Evolutionary conservation across 2,888 invertebrate species (phyloP).

Genomic region (Amitus sp.): DNA sequence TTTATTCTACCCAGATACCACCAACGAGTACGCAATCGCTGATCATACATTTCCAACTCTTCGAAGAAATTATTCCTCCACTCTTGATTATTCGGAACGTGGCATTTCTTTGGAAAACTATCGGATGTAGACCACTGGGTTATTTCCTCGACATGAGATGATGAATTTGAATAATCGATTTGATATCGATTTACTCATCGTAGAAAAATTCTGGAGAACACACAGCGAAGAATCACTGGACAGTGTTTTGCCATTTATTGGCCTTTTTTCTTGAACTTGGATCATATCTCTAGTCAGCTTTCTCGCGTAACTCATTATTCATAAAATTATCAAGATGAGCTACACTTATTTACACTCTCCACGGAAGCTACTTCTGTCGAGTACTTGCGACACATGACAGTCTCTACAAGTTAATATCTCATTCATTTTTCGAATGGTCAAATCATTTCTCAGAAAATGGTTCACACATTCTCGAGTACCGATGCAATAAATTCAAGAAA

Average conservation of each 20-base stretch:
- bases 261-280: background rate
- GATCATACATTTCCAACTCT: background rate
- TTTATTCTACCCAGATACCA: background rate
- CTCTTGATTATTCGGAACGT: background rate
- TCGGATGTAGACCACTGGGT: background rate
- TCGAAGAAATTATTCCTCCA: background rate
- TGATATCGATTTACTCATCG: too few relatives aligned
- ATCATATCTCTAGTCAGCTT: conserved; percentile 6
- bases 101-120: background rate
- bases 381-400: background rate
- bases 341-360: conserved; percentile 8
- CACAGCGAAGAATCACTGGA: conserved; percentile 1
- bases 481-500: too few relatives aligned
- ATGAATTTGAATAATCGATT: too few relatives aligned
- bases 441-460: too few relatives aligned
- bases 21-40: too few relatives aligned
- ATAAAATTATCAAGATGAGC: conserved; percentile 11
- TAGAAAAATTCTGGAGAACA: background rate
- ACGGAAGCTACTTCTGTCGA: background rate
- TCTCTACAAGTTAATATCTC: too few relatives aligned
- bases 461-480: too few relatives aligned
- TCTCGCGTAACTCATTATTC: conserved; percentile 5
- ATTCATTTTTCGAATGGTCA: background rate
- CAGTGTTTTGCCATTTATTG: conserved; percentile 1
- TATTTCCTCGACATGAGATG: background rate